phyloP scores from a whole-genome alignment of 2,888 invertebrate genomes.

The Melangyna quadrimaculata region DNA sequence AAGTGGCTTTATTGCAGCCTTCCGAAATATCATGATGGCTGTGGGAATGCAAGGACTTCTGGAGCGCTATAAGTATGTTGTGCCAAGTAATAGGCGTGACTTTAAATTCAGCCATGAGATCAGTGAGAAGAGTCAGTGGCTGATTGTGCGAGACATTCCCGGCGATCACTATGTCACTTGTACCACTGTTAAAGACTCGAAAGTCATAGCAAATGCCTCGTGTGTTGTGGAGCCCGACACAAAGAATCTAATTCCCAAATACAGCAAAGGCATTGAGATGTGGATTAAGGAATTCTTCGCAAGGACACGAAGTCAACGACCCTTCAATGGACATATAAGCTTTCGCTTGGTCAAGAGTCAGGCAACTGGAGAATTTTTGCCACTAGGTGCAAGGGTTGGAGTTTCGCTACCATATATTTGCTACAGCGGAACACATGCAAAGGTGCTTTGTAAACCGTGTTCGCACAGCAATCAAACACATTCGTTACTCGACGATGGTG shows the following conservation, averaged over 20 bases:
- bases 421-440: constrained; percentile 86
- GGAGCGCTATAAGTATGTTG: constrained; percentile 86
- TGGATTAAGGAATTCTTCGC: constrained; percentile 89
- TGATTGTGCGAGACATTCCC: constrained; percentile 88
- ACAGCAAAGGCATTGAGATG: constrained; percentile 85
- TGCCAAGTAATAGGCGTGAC: constrained; percentile 86
- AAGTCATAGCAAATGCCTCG: constrained; percentile 90
- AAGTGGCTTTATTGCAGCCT: constrained; percentile 80
- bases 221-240: constrained; percentile 87
- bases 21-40: constrained; percentile 86
- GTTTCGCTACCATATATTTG: constrained; percentile 91
- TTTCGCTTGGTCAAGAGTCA: constrained; percentile 88
- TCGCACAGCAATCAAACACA: constrained; percentile 82
- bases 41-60: constrained; percentile 89
- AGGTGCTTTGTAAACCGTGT: constrained; percentile 85
- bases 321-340: constrained; percentile 89
- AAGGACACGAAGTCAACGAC: constrained; percentile 84
- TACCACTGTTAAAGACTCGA: constrained; percentile 90
- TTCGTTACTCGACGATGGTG: constrained; percentile 82
- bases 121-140: constrained; percentile 89
- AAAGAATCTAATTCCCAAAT: constrained; percentile 86
- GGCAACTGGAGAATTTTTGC: constrained; percentile 83
- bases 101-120: constrained; percentile 87
- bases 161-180: constrained; percentile 91
- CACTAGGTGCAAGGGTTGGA: constrained; percentile 88